Base-by-base conservation (phyloP, 1,140 invertebrate species). In the Camponotus pennsylvanicus region DNA sequence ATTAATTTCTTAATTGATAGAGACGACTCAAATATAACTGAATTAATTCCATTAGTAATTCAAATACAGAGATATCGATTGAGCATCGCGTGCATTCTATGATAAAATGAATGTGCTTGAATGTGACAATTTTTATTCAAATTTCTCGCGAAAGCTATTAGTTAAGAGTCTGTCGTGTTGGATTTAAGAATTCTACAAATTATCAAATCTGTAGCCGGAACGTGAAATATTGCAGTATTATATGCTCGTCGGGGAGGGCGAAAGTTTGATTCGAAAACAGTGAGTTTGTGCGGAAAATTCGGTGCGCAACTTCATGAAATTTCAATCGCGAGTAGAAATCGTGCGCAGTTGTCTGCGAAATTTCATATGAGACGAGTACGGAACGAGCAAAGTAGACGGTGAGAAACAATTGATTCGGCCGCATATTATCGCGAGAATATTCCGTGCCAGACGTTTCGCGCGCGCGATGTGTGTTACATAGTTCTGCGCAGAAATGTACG, bases 201-300 rank as follows among this genome's bases (percentile, higher is more conserved):
- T 49, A 64, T 40, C 27, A 55, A 83, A 34, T 34, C 69, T 21
- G 64, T 6, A n/a, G n/a, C 13, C 13, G 52, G 34, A 83, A 73
- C 32, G 79, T 75, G 45, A 61, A 75, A 75, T 83, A 75, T 75
- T 8, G 55, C 55, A n/a, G 57, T 73, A 59, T 82, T 73, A 61
- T 18, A 73, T 59, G 27, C 52, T 18, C 66, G 27, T 27, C 79
- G 55, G 40, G 27, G 40, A 45, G 67, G 37, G 11, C 69, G 27
- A 69, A 73, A 82, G 78, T 82, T 73, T 34, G 67, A 82, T 82
- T 73, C 67, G 67, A 82, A 82, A 82, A 82, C 55, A 61, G 67
- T 37, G 79, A 82, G 79, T 82, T 82, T 52, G 67, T 61, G 40
- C 52, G 55, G 13, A 82, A 82, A 82, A 40, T 82, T 79, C 40